These are phyloP conservation scores for Nycteola revayana DNA, from an alignment of 2,888 invertebrate genomes.

Conservation along the genomic window DNA sequence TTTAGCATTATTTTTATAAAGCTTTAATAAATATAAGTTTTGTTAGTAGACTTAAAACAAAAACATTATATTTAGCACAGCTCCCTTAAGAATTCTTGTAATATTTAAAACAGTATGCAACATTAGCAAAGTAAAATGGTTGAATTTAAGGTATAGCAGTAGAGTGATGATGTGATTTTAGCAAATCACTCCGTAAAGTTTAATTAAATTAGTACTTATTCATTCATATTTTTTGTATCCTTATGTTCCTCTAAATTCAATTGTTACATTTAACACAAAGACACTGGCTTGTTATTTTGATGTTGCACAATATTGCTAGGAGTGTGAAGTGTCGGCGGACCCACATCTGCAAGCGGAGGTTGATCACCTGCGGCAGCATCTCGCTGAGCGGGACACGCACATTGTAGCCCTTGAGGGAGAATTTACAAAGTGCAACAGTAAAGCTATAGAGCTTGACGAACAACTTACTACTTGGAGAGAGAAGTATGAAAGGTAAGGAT, in stretches of 20 bases:
- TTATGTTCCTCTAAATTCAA: constrained; percentile 24
- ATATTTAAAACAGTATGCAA: no score
- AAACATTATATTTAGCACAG: no score
- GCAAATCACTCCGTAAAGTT: no score
- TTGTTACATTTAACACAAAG: constrained; percentile 14
- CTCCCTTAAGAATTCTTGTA: no score
- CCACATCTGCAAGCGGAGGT: constrained; percentile 93
- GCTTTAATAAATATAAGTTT: no score
- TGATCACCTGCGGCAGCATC: constrained; percentile 90
- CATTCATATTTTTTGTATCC: no score
- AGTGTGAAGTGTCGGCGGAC: constrained; percentile 61
- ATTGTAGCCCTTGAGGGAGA: constrained; percentile 93
- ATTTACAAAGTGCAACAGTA: constrained; percentile 90
- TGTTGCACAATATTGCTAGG: constrained; percentile 63
- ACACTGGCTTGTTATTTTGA: constrained; percentile 56
- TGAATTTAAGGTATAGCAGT: no score
- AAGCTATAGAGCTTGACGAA: constrained; percentile 89
- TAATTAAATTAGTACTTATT: no score
- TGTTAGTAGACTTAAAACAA: no score
- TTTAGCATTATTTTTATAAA: no score
- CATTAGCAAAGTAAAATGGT: no score
- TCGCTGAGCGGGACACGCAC: constrained; percentile 91
- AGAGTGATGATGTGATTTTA: no score
- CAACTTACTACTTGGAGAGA: constrained; percentile 94
- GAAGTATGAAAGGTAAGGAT: constrained; percentile 89